Base-by-base conservation (phyloP, 2,888 invertebrate genomes). In the Elmis aenea region DNA sequence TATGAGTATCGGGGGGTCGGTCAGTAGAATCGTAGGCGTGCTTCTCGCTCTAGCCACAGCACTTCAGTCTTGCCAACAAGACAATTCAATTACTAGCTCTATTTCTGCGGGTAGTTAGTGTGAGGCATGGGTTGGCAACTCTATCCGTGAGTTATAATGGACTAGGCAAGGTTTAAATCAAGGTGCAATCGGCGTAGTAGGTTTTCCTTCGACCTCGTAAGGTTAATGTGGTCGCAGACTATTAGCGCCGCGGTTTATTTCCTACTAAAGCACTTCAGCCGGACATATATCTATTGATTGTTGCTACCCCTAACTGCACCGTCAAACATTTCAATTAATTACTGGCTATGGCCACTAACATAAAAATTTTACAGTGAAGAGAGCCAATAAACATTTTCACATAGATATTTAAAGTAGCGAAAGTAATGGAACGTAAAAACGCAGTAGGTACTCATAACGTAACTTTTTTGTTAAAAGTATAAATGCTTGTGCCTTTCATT, bases 71-170 rank as follows among this genome's bases (percentile, higher is more conserved):
- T 54, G 61, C 61, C 64, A 64, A 66, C 66, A 67, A 66, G 68
- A 68, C 68, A 67, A 68, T 68, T 68, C 68, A 67, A 68, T 68
- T 68, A 68, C 63, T 53, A 55, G 61, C 57, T 63, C 58, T 64
- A 64, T 62, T 64, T 63, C 61, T 62, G 61, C 52, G 59, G 62
- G 58, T 61, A 59, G 61, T 64, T 61, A 59, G 58, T 53, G 57
- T 42, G 42, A 31, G 33, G 38, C 36, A 28, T 33, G 21, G 33
- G 34, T 34, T 38, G 33, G 38, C 37, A 37, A 31, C 35, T 32
- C 38, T 38, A 22, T 38, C 38, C 45, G 49, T 49, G 54, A 57
- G 58, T 57, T 61, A 61, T 61, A 61, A 61, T 59, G 58, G 58
- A 58, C 54, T 52, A 47, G 42, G 45, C 47, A 39, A 35, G 46